Base-by-base conservation (phyloP, 2,797 vertebrate genomes). In the Bovichtus variegatus region DNA sequence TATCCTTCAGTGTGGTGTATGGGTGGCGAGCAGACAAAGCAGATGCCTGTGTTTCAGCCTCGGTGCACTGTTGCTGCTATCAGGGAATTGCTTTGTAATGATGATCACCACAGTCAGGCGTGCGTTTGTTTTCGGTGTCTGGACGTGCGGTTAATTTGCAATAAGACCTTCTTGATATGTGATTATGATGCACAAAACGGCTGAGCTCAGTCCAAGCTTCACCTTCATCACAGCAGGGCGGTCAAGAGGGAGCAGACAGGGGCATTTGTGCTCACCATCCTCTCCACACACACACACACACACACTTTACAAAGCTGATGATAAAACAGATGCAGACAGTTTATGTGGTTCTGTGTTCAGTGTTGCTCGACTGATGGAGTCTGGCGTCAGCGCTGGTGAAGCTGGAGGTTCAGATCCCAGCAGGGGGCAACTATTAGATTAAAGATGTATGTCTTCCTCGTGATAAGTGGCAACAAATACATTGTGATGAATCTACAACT, bases 111-210 rank as follows among this genome's bases (percentile, higher is more conserved):
- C 15, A 67, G 49, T 40, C 78, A 78, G 66, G 77, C 84, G 66
- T 80, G 90, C 65, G 74, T 88, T 87, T 90, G 91, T 82, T 90
- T 82, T 78, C 66, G 31, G 54, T 40, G 29, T 71, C 62, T 62
- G 72, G 78, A 84, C 78, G 76, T 87, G 86, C 80, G 77, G 81
- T 87, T 79, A 41, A 19, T 63, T 74, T 70, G 67, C 58, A 69
- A 77, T 66, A 68, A 80, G 64, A 67, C 57, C 41, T 64, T 67
- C 27, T n/a, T 76, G 21, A 74, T 67, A 31, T 25, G 74, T 55
- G 27, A 43, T 84, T 59, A 49, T n/a, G 49, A 55, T 61, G 43
- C 63, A n/a, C 3, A 59, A 36, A 55, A 18, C 3, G 21, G 16
- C 46, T 57, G 38, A 15, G 55, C 29, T 47, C 44, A 4, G 60